Evolutionary conservation across 2,888 invertebrate genomes (phyloP).

Genomic region (Stramonita haemastoma): DNA sequence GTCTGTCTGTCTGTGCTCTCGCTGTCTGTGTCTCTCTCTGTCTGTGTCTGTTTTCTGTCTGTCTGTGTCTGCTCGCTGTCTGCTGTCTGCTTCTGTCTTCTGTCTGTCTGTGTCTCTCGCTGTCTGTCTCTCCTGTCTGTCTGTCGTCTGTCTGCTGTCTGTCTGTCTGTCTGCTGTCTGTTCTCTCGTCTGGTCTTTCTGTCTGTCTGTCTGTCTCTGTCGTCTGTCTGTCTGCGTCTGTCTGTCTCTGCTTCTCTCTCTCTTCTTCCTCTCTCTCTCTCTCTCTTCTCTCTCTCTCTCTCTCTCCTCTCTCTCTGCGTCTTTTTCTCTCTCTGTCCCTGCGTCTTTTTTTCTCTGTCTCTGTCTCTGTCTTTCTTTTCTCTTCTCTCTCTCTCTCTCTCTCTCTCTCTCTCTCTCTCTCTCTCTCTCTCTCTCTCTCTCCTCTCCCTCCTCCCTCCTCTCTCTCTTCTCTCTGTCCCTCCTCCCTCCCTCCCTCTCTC

Average conservation of each 20-base stretch:
- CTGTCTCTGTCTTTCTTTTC: not conserved
- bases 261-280: too few species aligned
- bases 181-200: not conserved
- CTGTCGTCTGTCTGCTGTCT: too few species aligned
- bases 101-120: not conserved
- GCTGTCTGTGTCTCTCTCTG: not conserved
- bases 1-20: not conserved
- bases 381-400: not conserved
- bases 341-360: not conserved
- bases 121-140: too few species aligned
- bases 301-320: not conserved
- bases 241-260: not conserved
- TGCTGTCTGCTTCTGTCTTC: not conserved
- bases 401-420: not conserved
- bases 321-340: not conserved
- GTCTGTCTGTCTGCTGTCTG: not conserved
- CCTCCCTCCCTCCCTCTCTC: too few species aligned
- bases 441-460: not conserved
- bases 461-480: not conserved
- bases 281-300: too few species aligned
- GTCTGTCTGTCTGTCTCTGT: not conserved
- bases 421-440: not conserved
- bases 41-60: not conserved
- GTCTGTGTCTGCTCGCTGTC: not conserved
- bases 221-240: not conserved